Evolutionary conservation across 2,888 invertebrate genomes (phyloP).

Genomic region (Aphodius sticticus): DNA sequence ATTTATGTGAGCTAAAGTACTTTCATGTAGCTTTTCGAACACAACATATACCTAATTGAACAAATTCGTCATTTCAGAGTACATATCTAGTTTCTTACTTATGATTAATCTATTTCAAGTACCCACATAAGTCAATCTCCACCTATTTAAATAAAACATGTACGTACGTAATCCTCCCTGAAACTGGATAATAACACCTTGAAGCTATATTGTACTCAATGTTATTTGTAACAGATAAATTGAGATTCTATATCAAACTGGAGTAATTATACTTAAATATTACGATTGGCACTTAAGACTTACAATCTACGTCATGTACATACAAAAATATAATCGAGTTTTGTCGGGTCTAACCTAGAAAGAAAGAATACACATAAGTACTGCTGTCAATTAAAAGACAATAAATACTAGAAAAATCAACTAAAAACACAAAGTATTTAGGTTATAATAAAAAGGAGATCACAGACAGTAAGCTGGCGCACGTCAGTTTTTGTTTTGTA

Average conservation of each 20-base stretch:
- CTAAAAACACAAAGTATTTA: slow-evolving; percentile 12
- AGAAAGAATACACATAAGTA: slow-evolving; percentile 11
- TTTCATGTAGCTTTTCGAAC: background rate
- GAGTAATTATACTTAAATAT: background rate
- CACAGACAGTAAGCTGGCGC: slow-evolving; percentile 21
- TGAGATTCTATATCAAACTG: background rate
- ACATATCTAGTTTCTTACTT: too few relatives aligned
- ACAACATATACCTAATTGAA: background rate
- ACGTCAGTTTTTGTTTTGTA: background rate
- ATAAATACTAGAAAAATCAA: slow-evolving; percentile 8
- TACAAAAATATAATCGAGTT: slow-evolving; percentile 4
- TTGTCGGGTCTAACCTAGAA: background rate
- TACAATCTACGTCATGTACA: background rate
- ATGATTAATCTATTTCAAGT: background rate
- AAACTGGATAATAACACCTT: background rate
- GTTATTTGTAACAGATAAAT: background rate
- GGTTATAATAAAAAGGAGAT: slow-evolving; percentile 12
- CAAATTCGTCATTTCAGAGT: too few relatives aligned
- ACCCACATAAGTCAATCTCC: background rate
- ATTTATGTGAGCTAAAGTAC: background rate
- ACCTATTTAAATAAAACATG: background rate
- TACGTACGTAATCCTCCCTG: background rate
- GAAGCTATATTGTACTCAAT: background rate
- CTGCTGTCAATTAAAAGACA: slow-evolving; percentile 5
- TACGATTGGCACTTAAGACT: background rate